Evolutionary conservation across 2,888 invertebrate genomes (phyloP).

Genomic region (Hylaea fasciaria): DNA sequence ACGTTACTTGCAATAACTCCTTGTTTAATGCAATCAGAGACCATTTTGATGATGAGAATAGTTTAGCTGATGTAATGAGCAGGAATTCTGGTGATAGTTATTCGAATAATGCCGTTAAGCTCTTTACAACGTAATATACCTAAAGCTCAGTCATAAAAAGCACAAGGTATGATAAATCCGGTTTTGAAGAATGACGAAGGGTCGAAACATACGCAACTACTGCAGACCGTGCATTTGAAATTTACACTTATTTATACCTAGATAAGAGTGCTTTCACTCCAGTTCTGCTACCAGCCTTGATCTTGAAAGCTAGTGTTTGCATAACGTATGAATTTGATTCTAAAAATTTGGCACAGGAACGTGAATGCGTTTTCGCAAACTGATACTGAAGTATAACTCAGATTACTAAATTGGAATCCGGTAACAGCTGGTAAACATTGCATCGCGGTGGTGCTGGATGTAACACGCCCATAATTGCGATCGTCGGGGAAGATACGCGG

Average conservation of each 20-base stretch:
- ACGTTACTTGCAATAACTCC: too few species aligned
- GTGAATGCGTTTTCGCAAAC: slow-evolving; percentile 1
- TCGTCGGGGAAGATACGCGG: slow-evolving; percentile 4
- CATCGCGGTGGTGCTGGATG: slow-evolving; percentile 3
- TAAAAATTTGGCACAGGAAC: slow-evolving; percentile 11
- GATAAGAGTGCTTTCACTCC: not conserved
- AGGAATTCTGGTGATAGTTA: not conserved
- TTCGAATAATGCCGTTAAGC: too few species aligned
- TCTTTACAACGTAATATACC: too few species aligned
- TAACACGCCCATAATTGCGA: slow-evolving; percentile 10
- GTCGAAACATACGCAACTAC: not conserved
- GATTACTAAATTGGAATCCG: slow-evolving; percentile 6
- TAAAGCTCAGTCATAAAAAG: too few species aligned
- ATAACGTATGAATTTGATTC: not conserved
- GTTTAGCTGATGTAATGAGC: not conserved
- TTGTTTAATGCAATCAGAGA: too few species aligned
- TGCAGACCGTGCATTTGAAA: not conserved
- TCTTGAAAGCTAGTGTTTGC: slow-evolving; percentile 1
- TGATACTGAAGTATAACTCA: not conserved
- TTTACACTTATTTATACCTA: not conserved
- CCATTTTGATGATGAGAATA: not conserved
- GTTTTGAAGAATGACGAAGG: slow-evolving; percentile 9
- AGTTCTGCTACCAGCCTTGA: not conserved
- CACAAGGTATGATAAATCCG: slow-evolving; percentile 1
- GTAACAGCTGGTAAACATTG: slow-evolving; percentile 7